phyloP scores from a whole-genome alignment of 2,797 vertebrate genomes.

The Mareca penelope region DNA sequence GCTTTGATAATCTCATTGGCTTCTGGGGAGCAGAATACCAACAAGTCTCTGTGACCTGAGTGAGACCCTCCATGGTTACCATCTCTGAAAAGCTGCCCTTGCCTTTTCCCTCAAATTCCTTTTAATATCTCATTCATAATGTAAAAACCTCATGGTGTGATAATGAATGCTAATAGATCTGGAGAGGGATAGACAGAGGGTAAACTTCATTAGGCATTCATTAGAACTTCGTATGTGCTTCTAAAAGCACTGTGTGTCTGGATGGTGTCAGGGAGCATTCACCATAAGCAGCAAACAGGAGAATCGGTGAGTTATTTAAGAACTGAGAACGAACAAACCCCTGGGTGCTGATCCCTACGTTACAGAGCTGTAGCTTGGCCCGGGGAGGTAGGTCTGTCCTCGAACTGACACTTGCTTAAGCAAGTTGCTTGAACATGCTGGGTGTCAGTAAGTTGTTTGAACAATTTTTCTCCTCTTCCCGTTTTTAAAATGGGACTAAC shows the following conservation, averaged over 20 bases:
- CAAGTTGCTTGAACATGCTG: not conserved
- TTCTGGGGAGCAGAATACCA: not conserved
- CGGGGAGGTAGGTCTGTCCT: not conserved
- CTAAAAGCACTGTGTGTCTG: not conserved
- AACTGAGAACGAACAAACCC: not conserved
- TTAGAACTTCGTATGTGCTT: conserved; percentile 16
- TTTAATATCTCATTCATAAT: not conserved
- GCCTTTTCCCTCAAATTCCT: not conserved
- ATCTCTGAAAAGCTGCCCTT: not conserved
- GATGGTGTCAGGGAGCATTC: not conserved
- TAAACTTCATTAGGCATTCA: not conserved
- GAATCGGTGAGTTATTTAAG: not conserved
- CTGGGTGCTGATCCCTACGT: not conserved
- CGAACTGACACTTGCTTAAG: not conserved
- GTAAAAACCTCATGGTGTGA: not conserved
- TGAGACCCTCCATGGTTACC: not conserved
- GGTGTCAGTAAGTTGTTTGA: too few species aligned
- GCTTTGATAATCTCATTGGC: not conserved
- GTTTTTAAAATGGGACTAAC: not conserved
- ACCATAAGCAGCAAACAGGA: not conserved
- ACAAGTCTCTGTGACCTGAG: not conserved
- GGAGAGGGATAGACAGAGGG: not conserved
- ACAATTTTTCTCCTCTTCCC: too few species aligned
- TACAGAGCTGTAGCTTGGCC: too few species aligned
- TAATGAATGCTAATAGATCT: not conserved